phyloP scores from a whole-genome alignment of 2,113 vertebrate species.

The Bubo blakistoni region DNA sequence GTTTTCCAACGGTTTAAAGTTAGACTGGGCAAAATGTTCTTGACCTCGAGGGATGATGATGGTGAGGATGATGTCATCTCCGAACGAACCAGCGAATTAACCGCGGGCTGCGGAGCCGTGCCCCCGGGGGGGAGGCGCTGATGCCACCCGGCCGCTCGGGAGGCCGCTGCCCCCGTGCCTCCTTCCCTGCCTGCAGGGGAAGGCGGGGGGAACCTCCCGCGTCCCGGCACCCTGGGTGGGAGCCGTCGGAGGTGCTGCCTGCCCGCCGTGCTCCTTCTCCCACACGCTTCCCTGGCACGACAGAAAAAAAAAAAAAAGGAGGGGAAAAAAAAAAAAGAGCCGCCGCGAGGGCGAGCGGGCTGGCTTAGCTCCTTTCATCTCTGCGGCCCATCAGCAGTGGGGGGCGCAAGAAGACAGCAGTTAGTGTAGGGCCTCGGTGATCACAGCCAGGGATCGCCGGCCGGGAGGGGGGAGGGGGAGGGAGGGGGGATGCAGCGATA shows the following conservation, averaged over 20 bases:
- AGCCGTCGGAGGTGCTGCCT: background rate
- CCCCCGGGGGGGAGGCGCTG: background rate
- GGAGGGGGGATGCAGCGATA: background rate
- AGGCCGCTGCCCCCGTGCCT: background rate
- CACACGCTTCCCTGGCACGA: background rate
- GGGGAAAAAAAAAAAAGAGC: background rate
- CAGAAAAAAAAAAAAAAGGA: background rate
- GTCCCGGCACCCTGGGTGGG: rapidly evolving
- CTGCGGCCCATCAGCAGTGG: constrained; percentile 75
- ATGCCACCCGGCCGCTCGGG: background rate
- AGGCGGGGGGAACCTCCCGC: background rate
- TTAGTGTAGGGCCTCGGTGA: constrained; percentile 52
- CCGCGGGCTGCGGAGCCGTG: background rate
- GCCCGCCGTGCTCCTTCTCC: background rate
- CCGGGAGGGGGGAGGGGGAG: background rate
- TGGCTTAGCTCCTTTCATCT: constrained; percentile 59
- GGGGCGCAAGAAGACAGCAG: constrained; percentile 83
- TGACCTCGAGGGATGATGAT: background rate
- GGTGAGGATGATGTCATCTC: background rate
- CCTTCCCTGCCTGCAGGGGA: background rate
- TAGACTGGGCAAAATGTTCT: background rate
- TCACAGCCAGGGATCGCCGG: constrained; percentile 7
- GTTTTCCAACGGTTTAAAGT: background rate
- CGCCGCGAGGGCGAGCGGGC: background rate
- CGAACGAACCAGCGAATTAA: background rate